Conservation (phyloP, 1,140 invertebrate species). For the Pseudomyrmex flavicornis region DNA sequence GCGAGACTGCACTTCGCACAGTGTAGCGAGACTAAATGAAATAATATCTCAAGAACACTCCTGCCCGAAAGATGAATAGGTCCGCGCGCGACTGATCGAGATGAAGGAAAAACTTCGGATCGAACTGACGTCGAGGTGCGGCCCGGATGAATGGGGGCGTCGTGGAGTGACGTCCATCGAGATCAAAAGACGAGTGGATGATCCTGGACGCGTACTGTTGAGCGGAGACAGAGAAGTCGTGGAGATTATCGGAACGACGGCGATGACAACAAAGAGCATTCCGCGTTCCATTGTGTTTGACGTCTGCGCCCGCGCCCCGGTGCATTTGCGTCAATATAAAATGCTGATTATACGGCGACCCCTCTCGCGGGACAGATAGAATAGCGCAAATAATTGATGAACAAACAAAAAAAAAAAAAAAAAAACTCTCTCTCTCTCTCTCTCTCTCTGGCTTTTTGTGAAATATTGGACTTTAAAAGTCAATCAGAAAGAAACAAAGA, state of each 20-base stretch:
- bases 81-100: slow-evolving; percentile 59
- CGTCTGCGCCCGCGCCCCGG: slow-evolving; percentile 20
- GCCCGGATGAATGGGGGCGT: slow-evolving; percentile 47
- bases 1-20: too few species aligned
- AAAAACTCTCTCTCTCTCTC: neutral
- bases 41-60: slow-evolving; percentile 48
- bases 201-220: slow-evolving; percentile 60
- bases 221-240: slow-evolving; percentile 61
- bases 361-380: neutral
- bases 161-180: slow-evolving; percentile 61
- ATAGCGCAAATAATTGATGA: slow-evolving; percentile 9
- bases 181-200: slow-evolving; percentile 63
- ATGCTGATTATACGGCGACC: slow-evolving; percentile 37
- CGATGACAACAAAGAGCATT: slow-evolving; percentile 59
- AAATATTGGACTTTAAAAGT: too few species aligned
- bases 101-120: slow-evolving; percentile 67
- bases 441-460: neutral
- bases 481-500: too few species aligned
- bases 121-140: slow-evolving; percentile 60
- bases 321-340: slow-evolving; percentile 59
- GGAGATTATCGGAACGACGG: slow-evolving; percentile 57
- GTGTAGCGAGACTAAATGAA: slow-evolving; percentile 37
- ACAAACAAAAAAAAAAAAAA: neutral
- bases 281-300: slow-evolving; percentile 50
- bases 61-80: slow-evolving; percentile 30